Base-by-base conservation (phyloP, 2,113 vertebrate genomes). In the Podilymbus podiceps region DNA sequence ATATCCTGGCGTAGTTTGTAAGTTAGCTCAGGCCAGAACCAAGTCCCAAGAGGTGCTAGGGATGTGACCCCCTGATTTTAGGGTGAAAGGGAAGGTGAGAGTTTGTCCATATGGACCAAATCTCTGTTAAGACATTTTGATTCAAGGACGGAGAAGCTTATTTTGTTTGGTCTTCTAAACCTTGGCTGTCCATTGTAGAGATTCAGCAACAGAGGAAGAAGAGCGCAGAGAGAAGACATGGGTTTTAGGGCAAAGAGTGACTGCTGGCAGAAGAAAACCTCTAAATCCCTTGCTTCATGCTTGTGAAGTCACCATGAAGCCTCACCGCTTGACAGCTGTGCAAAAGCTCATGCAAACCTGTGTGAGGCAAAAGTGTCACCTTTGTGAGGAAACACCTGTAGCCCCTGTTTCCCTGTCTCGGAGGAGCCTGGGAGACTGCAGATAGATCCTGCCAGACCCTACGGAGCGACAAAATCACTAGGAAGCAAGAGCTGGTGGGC, bases 381-480 rank as follows among this genome's bases (percentile, higher is more conserved):
- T 82, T 69, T 1, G 1, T 6, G 11, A 58, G 19, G 27, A 85
- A 75, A 4, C 9, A 15, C 8, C 18, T 42, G 35, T 14, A 69
- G 3, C 0, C 7, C 27, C 19, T 38, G 8, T 46, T 71, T 1
- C 6, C 11, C 6, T 2, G 11, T 5, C 27, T 58, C 15, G 2
- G 24, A 64, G 11, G 2, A 58, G 2, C 8, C 72, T 81, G 9
- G 15, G 31, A 64, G 19, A 44, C 12, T 40, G 2, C 15, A 63
- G 56, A 33, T 3, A n/a, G 25, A 52, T 55, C 9, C 30, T 74
- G 19, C 17, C 27, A 40, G 9, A 38, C 15, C 50, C 31, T 63
- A 7, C 1, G 2, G 28, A 42, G 44, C 2, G 2, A 13, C n/a
- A 46, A 17, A 79, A 30, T 11, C 23, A 5, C 28, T 1, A 3